Base-by-base conservation (phyloP, 2,888 invertebrate species). In the Nomada fabriciana region DNA sequence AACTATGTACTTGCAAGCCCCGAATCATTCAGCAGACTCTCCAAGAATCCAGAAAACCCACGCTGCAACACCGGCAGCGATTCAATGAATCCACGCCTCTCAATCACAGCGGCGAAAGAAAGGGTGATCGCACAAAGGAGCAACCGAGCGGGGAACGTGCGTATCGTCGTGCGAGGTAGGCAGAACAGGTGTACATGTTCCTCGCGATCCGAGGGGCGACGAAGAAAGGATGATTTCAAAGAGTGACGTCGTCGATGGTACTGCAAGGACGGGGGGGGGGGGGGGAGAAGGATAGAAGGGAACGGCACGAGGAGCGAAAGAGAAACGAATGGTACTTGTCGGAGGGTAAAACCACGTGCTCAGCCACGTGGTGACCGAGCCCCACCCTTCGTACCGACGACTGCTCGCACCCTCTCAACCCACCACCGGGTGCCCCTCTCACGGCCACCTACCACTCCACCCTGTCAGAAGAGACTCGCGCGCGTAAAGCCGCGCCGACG, bases 331-430 rank as follows among this genome's bases (percentile, higher is more conserved):
- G 64, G 72, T 69, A 77, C 84, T 86, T 88, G 73, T 74, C 86
- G 85, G 89, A 91, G 88, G 89, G 89, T 90, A 86, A 89, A 88
- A 85, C 90, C 93, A 93, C 93, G 93, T 93, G 93, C 90, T 89
- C 87, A 89, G 89, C 91, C 93, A 93, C 93, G 93, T 93, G 93
- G 93, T 93, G 91, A 90, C 91, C 90, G 90, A 88, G 86, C 85
- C 88, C 87, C 83, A 81, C 85, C 82, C 82, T 79, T 83, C 81
- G 76, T 50, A 80, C 82, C 53, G 80, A 85, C 82, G 85, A 78
- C 87, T 85, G 83, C 83, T 87, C 85, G 85, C 86, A 86, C 87
- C 87, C 86, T 87, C 85, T 85, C 87, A 81, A 85, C 82, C 82
- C 78, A 78, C 85, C 83, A 73, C 81, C 53, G 20, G 73, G n/a